Evolutionary conservation across 2,797 vertebrate genomes (phyloP).

Genomic region (Lacerta viridis): DNA sequence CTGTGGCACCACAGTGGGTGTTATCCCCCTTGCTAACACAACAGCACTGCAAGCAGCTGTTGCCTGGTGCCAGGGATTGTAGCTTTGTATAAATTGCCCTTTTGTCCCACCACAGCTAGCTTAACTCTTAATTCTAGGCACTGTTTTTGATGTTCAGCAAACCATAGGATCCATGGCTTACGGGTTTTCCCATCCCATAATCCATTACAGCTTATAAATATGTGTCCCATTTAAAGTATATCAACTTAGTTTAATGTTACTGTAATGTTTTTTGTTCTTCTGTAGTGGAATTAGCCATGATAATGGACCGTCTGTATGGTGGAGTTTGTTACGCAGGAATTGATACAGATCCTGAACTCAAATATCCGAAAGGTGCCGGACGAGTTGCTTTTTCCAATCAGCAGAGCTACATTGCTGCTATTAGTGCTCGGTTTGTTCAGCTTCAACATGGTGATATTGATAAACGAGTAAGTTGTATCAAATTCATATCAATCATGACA

Average conservation of each 20-base stretch:
- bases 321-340: constrained; percentile 98
- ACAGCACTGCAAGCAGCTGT: neutral
- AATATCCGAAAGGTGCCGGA: constrained; percentile 97
- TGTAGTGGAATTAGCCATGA: constrained; percentile 97
- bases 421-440: constrained; percentile 97
- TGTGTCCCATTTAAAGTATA: neutral
- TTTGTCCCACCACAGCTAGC: neutral
- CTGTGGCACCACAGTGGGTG: no score
- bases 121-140: neutral
- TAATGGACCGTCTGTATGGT: constrained; percentile 98
- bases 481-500: neutral
- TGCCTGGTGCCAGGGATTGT: neutral
- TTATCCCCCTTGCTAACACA: neutral
- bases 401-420: constrained; percentile 98
- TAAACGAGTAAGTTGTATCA: constrained; percentile 88
- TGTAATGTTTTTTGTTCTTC: constrained; percentile 36
- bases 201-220: constrained; percentile 23
- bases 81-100: neutral
- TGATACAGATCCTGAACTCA: constrained; percentile 97
- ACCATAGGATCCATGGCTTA: neutral
- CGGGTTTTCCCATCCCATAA: neutral
- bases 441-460: constrained; percentile 99
- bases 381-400: constrained; percentile 99
- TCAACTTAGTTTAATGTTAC: constrained; percentile 13
- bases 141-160: neutral